Evolutionary conservation across 1,140 invertebrate species (phyloP), one percentile per base, ranked within the genome.

Genomic region (Temnothorax longispinosus): DNA sequence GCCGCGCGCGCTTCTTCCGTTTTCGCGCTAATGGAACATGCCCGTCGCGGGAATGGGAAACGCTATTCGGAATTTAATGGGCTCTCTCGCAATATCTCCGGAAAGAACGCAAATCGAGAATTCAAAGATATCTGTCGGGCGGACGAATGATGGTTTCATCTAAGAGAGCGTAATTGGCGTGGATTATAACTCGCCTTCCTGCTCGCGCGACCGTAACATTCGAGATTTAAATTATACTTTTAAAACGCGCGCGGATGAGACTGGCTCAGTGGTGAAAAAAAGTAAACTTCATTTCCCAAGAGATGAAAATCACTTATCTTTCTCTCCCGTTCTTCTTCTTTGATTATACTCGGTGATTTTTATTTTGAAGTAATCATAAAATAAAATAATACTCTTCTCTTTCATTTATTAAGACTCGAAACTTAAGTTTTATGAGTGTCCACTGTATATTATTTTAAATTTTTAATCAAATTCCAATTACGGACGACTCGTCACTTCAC

Each of bases 11-110:
- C 27, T 74, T 58, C 80, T 74, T 82, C 80, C 80, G 67, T 38
- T 38, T 27, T 38, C 62, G 32, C 67, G 41, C 67, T 82, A 47
- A 74, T 60, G 27, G 54, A 7, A 72, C 80, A 3, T 72, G 38
- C 64, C 50, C 47, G 54, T 65, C 15, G n/a, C 2, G 62, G 32
- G 47, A 69, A 69, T 60, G 80, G 32, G 32, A 82, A 82, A 82
- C 4, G 54, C 18, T 21, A 11, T 81, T 50, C 35, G 35, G 35
- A 52, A 67, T 52, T 27, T 82, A 82, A 72, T 41, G 27, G 5
- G 69, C 52, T 72, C 50, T 71, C 52, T 11, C 50, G 35, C 35
- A 47, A 13, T 10, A 13, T 41, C 38, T 3, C 38, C 38, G 44
- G 47, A 35, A 38, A 21, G 32, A 65, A 38, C 21, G 44, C 3